Conservation (phyloP, 2,797 vertebrate genomes). For the Mormyrops boulengeri region DNA sequence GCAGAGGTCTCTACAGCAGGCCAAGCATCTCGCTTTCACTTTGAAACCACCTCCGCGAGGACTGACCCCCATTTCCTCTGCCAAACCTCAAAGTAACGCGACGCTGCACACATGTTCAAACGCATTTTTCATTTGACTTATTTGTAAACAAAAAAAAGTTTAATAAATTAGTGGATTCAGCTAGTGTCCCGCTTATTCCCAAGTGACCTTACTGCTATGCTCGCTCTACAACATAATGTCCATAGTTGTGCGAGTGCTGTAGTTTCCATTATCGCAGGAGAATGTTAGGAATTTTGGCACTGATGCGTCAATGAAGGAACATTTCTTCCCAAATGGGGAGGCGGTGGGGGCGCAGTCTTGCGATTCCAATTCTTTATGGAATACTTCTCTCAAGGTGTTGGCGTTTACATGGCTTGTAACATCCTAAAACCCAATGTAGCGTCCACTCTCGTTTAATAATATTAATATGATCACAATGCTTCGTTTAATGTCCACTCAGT, state of each 20-base stretch:
- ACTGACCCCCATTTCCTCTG: not conserved
- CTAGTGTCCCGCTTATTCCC: not conserved
- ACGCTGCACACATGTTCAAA: not conserved
- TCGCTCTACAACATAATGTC: not conserved
- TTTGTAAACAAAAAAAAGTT: not conserved
- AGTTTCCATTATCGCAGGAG: slow-evolving; percentile 20
- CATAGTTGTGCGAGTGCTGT: not conserved
- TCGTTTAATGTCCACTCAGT: not conserved
- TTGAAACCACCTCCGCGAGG: not conserved
- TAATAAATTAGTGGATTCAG: not conserved
- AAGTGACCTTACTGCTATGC: not conserved
- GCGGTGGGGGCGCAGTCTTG: not conserved
- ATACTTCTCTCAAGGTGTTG: not conserved
- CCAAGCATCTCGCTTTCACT: not conserved
- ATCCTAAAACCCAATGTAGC: not conserved
- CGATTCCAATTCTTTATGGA: slow-evolving; percentile 27
- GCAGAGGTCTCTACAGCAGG: not conserved
- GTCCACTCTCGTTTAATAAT: not conserved
- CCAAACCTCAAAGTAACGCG: not conserved
- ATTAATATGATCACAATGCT: not conserved
- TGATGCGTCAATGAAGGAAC: slow-evolving; percentile 32
- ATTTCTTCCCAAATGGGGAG: slow-evolving; percentile 24
- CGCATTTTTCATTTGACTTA: not conserved
- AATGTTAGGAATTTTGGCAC: slow-evolving; percentile 27
- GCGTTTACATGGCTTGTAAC: not conserved